Evolutionary conservation across 2,888 invertebrate species (phyloP), one percentile per base, ranked within the genome.

Genomic region (Sesia bembeciformis): DNA sequence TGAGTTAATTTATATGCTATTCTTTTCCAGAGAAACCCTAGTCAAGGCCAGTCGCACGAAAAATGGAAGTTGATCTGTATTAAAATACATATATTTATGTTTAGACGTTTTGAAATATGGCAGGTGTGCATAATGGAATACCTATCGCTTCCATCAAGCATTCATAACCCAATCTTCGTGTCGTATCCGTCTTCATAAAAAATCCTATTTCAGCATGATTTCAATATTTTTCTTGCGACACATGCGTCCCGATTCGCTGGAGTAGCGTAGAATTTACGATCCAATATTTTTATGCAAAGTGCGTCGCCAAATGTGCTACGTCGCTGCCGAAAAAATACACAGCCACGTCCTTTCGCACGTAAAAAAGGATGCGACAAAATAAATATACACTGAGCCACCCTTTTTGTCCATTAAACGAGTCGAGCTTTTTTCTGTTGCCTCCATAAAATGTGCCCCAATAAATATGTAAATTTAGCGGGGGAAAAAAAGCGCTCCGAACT

Each of bases 371-470:
- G 86, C 84, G 87, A 84, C 88, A 88, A 76, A 85, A 89, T 89
- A 89, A 89, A 89, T 89, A 89, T 84, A 89, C 87, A 84, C 72
- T 69, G 68, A 82, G 81, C 79, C 86, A 87, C 87, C 88, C 89
- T 89, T 89, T 89, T 88, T 84, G 87, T 87, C 85, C 86, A 85
- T 88, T 84, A 87, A 88, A 89, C 82, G 77, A 76, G 80, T 82
- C 74, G 72, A 76, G 81, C 74, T 81, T 86, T 87, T 82, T 88
- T 84, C 76, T 76, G 78, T 67, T 80, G 79, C 81, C 74, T 68
- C 81, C 85, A 86, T 89, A 89, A 89, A 89, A 85, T 85, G 84
- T 83, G 89, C 84, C 84, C 89, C 88, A 89, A 89, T 89, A 89
- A 89, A 89, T 89, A 89, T 89, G 89, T 88, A 88, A 89, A 89